A percentile compares a stretch with the other conserved stretches of the same genome.
Evolutionary conservation across 2,113 vertebrate genomes (phyloP).

Genomic region (Tupaia chinensis): DNA sequence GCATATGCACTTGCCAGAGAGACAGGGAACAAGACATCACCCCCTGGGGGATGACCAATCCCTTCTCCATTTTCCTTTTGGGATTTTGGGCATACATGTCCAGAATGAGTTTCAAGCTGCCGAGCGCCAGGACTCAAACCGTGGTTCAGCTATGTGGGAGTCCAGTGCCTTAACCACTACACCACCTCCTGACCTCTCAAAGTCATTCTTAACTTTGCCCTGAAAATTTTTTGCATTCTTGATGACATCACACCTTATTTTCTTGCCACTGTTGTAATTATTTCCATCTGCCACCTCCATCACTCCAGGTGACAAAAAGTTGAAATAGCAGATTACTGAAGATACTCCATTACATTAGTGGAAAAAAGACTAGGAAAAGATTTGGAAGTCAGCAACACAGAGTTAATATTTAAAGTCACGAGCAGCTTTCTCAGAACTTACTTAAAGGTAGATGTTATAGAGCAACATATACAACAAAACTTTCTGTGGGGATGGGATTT

Average conservation of each 20-base stretch:
- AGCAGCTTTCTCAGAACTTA: background rate
- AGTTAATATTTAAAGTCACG: background rate
- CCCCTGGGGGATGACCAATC: no score
- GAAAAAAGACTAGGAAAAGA: background rate
- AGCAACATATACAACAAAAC: background rate
- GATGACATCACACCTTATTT: background rate
- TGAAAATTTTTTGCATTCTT: constrained; percentile 1
- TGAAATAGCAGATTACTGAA: background rate
- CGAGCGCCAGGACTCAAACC: no score
- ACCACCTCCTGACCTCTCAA: background rate
- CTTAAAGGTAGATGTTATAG: background rate
- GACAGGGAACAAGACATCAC: no score
- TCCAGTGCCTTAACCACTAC: no score
- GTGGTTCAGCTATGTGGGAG: no score
- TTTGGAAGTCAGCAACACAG: background rate
- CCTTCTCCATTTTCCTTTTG: no score
- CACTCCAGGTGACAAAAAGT: background rate
- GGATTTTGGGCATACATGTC: no score
- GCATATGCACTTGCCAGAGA: no score
- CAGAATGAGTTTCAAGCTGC: no score
- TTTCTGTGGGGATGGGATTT: background rate
- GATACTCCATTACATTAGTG: background rate
- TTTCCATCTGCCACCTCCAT: background rate
- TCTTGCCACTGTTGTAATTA: constrained; percentile 16
- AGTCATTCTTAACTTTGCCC: background rate